These are phyloP conservation scores for Aphodius sticticus DNA, from an alignment of 2,888 invertebrate genomes.

Conservation along the genomic window DNA sequence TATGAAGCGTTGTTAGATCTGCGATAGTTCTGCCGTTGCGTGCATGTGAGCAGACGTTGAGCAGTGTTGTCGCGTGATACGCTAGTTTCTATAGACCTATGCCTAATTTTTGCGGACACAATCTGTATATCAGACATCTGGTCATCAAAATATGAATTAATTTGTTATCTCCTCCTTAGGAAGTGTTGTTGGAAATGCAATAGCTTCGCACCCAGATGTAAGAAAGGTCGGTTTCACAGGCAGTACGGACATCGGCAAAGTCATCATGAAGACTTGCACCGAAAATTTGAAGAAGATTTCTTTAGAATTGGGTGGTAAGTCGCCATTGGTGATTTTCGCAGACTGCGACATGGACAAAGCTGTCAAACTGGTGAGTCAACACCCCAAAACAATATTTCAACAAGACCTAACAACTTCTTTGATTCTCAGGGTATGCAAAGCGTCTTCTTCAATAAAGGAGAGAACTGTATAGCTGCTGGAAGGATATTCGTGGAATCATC, in stretches of 20 bases:
- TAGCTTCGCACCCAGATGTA: constrained; percentile 85
- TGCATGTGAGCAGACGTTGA: no score
- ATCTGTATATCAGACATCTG: no score
- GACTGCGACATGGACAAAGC: constrained; percentile 96
- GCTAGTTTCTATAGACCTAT: no score
- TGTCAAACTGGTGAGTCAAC: constrained; percentile 76
- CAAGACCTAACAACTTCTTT: background rate
- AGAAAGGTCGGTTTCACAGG: constrained; percentile 97
- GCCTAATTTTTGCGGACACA: no score
- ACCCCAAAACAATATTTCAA: background rate
- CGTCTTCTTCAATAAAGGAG: constrained; percentile 98
- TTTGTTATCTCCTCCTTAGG: constrained; percentile 60
- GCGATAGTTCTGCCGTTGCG: no score
- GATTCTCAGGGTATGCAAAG: constrained; percentile 81
- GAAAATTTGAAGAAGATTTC: constrained; percentile 94
- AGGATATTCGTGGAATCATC: constrained; percentile 90
- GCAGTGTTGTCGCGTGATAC: no score
- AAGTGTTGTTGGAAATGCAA: constrained; percentile 81
- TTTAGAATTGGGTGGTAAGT: constrained; percentile 94
- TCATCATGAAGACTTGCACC: constrained; percentile 92
- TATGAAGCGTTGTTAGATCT: no score
- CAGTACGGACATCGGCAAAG: constrained; percentile 90
- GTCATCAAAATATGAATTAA: background rate
- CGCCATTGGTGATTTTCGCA: constrained; percentile 91
- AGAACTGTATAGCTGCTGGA: constrained; percentile 98